phyloP scores from a whole-genome alignment of 37 sponge, comb jelly and placozoan genomes.

The Hormiphora californensis region DNA sequence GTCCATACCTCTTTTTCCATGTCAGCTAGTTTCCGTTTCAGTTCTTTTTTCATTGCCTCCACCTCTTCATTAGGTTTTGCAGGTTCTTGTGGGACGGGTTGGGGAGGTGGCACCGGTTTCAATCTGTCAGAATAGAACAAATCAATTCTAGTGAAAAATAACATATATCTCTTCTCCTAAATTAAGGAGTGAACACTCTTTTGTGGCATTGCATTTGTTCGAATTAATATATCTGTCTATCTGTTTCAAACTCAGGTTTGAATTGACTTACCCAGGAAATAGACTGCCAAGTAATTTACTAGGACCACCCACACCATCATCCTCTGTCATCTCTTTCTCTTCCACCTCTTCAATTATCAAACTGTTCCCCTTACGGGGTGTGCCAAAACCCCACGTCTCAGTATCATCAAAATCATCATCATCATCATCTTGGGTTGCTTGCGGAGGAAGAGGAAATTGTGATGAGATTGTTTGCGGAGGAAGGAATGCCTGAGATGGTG shows the following conservation, averaged over 20 bases:
- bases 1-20: slow-evolving; percentile 20
- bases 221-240: too few species aligned
- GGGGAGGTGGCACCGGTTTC: neutral
- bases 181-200: too few species aligned
- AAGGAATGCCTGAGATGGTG: too few species aligned
- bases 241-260: too few species aligned
- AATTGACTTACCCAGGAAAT: slow-evolving; percentile 35
- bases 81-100: neutral
- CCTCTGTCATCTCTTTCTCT: neutral
- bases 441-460: neutral
- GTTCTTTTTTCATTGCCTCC: neutral
- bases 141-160: too few species aligned
- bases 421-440: neutral
- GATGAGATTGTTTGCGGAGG: neutral
- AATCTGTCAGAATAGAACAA: slow-evolving; percentile 12
- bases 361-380: neutral
- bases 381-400: slow-evolving; percentile 50
- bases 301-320: too few species aligned
- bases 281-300: slow-evolving; percentile 28
- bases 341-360: too few species aligned
- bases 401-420: slow-evolving; percentile 47
- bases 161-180: too few species aligned
- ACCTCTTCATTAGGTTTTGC: neutral
- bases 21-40: slow-evolving; percentile 32
- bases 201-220: too few species aligned